phyloP scores from a whole-genome alignment of 2,113 vertebrate genomes.

The Ranitomeya imitator region DNA sequence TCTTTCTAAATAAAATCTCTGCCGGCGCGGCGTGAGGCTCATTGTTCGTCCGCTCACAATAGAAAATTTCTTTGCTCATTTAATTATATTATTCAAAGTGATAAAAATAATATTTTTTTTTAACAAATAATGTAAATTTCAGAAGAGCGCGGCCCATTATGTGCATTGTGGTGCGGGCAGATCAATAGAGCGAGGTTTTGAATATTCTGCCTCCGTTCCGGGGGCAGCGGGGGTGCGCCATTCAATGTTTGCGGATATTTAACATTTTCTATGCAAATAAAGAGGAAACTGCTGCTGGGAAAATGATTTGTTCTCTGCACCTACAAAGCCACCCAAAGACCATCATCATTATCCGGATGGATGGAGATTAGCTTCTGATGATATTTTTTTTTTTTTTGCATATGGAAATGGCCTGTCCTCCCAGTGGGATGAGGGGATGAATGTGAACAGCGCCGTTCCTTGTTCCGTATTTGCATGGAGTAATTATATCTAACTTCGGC shows the following conservation, averaged over 20 bases:
- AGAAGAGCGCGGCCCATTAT: background rate
- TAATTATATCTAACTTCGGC: slow-evolving; percentile 12
- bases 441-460: background rate
- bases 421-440: background rate
- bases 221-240: slow-evolving; percentile 8
- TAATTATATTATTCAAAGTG: background rate
- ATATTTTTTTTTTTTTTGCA: slow-evolving; percentile 18
- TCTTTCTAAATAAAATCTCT: background rate
- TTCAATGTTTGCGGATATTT: background rate
- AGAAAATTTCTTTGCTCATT: background rate
- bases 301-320: slow-evolving; percentile 7
- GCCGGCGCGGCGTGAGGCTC: background rate
- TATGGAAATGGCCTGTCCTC: slow-evolving; percentile 35
- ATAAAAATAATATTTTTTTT: background rate
- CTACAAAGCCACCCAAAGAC: slow-evolving; percentile 26
- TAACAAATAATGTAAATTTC: background rate
- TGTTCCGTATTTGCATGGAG: slow-evolving; percentile 38
- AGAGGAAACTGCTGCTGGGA: background rate
- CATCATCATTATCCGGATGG: slow-evolving; percentile 1
- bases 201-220: background rate
- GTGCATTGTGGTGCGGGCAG: background rate
- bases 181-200: background rate
- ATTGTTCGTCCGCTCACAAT: background rate
- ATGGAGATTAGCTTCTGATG: background rate
- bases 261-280: slow-evolving; percentile 46